Evolutionary conservation across 2,113 vertebrate species (phyloP), one percentile per base, ranked within the genome.

Genomic region (Ariopsis seemanni): DNA sequence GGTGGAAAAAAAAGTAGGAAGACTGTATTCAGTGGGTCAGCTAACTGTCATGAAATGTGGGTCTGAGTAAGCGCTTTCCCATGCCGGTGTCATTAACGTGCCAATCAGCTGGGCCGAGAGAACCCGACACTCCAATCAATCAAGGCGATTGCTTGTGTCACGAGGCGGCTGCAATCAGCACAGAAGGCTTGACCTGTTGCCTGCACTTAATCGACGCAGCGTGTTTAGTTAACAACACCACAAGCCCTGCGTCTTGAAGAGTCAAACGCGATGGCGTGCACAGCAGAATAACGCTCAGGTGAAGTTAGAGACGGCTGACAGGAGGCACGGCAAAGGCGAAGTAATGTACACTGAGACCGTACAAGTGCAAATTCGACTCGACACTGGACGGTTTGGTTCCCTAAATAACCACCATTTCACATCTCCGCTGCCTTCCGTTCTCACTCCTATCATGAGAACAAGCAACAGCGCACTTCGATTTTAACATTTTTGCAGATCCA

Each of bases 141-240:
- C 95, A 95, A 79, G 85, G 88, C 93, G 94, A 96, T 95, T 94
- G 92, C 92, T 93, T 92, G 93, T 95, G 94, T 95, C 94, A 94
- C 92, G 90, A 94, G 94, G 93, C 90, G 92, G 93, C 93, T 91
- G 92, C 92, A 93, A 92, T 95, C 95, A 95, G 94, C 95, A 95
- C 83, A 90, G 84, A 92, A 92, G 92, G 91, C 92, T 92, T 89
- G 53, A 91, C 93, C 92, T 92, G 91, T 94, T 94, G 93, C 92
- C 92, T 92, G 92, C 91, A 89, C 93, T 94, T 93, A 93, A 91
- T 91, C 60, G 69, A 93, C 92, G 90, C 90, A 92, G 94, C 92
- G 91, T 74, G 91, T 94, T 94, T 92, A 91, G 92, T 84, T 90
- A 90, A 91, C 91, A 88, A 92, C 90, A 94, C 93, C 92, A 94